Conservation (phyloP, 1,140 invertebrate genomes). For the Apis laboriosa region DNA sequence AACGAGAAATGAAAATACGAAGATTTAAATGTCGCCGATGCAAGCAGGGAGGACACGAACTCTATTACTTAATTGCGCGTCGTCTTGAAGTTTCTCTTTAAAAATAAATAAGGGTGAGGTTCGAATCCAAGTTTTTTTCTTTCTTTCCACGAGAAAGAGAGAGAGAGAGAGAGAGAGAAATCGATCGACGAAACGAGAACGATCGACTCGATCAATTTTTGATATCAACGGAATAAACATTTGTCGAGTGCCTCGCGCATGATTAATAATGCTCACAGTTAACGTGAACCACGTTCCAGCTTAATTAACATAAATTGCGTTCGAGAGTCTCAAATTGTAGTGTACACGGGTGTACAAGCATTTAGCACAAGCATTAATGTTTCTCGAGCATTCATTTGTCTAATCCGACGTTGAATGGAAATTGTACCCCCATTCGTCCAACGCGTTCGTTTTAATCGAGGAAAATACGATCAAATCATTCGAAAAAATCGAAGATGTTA, state of each 20-base stretch:
- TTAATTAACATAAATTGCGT: conserved; percentile 39
- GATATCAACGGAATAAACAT: background rate
- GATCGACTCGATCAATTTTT: background rate
- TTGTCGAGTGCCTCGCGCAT: background rate
- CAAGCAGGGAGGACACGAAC: rapidly evolving
- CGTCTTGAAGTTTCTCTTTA: no score
- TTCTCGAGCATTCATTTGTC: conserved; percentile 27
- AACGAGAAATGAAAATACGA: background rate
- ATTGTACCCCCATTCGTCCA: background rate
- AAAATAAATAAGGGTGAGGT: no score
- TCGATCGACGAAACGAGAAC: no score
- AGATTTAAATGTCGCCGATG: background rate
- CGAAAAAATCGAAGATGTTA: background rate
- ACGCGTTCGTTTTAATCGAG: conserved; percentile 3
- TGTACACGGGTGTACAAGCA: background rate
- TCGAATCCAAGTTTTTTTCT: no score
- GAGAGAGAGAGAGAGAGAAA: no score
- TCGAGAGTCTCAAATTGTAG: conserved; percentile 27
- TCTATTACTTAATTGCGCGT: background rate
- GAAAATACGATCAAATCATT: background rate
- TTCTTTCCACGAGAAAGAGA: no score
- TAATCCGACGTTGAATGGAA: conserved; percentile 19
- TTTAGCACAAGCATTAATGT: conserved; percentile 27
- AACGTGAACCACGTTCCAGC: background rate
- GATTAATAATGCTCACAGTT: background rate